Conservation (phyloP, 2,888 invertebrate species). For the Sinopyrophorus schimmeli region DNA sequence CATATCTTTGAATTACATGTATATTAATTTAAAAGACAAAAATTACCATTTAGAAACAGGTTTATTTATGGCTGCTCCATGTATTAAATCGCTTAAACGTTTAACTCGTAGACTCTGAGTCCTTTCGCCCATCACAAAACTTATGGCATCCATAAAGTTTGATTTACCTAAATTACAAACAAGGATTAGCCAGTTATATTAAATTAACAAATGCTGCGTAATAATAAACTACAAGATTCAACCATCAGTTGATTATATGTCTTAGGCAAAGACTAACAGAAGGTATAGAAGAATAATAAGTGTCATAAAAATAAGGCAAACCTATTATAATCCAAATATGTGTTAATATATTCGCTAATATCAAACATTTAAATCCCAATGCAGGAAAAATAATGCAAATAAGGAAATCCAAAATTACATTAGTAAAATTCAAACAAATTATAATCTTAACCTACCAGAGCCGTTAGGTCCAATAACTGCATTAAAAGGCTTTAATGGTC, state of each 20-base stretch:
- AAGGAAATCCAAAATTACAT: slow-evolving; percentile 1
- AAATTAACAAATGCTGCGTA: no score
- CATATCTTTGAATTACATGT: slow-evolving; percentile 61
- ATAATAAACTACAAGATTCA: no score
- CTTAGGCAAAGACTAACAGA: slow-evolving; percentile 2
- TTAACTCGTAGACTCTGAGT: slow-evolving; percentile 93
- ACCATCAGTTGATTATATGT: no score
- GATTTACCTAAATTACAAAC: slow-evolving; percentile 78
- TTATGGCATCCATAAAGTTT: slow-evolving; percentile 99
- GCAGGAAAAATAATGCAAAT: background rate
- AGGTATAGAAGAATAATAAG: background rate
- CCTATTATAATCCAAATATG: background rate
- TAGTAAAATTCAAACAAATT: background rate
- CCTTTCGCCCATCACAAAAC: slow-evolving; percentile 99
- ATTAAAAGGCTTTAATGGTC: slow-evolving; percentile 94
- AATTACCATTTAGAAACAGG: slow-evolving; percentile 80
- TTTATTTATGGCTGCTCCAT: slow-evolving; percentile 95
- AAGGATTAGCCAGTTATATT: no score
- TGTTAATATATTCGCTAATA: background rate
- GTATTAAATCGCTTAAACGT: slow-evolving; percentile 92
- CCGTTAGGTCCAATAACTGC: slow-evolving; percentile 99
- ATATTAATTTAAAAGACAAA: slow-evolving; percentile 65
- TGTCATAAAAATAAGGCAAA: no score
- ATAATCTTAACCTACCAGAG: slow-evolving; percentile 78
- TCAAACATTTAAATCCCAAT: background rate